These are phyloP conservation scores for Phyllopteryx taeniolatus DNA, from an alignment of 2,113 vertebrate species.

Conservation along the genomic window DNA sequence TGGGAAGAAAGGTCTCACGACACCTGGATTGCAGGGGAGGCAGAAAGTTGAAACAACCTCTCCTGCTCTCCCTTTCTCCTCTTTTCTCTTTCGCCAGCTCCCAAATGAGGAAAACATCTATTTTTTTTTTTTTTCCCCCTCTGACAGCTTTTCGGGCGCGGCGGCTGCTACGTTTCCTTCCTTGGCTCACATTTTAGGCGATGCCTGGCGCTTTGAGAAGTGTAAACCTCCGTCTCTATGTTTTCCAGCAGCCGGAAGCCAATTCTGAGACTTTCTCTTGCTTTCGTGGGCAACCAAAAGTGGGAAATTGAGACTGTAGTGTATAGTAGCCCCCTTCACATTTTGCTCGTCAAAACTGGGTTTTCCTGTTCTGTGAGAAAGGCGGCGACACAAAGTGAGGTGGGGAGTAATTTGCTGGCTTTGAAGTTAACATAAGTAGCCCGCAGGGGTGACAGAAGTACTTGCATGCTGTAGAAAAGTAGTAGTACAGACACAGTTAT, in stretches of 20 bases:
- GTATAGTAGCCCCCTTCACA: neutral
- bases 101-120: slow-evolving; percentile 81
- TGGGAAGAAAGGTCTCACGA: slow-evolving; percentile 44
- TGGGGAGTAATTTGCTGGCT: too few relatives aligned
- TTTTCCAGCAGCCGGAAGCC: slow-evolving; percentile 86
- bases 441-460: too few relatives aligned
- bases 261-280: slow-evolving; percentile 67
- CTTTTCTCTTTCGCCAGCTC: slow-evolving; percentile 27
- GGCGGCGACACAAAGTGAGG: too few relatives aligned
- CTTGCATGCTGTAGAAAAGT: too few relatives aligned
- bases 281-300: neutral
- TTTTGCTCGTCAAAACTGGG: neutral
- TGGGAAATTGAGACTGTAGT: neutral
- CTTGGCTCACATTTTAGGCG: slow-evolving; percentile 85
- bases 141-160: slow-evolving; percentile 41
- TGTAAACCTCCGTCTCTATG: slow-evolving; percentile 93
- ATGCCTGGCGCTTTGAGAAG: slow-evolving; percentile 87
- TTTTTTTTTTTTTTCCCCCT: slow-evolving; percentile 16
- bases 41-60: slow-evolving; percentile 38
- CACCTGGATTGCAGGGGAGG: slow-evolving; percentile 67
- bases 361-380: too few relatives aligned
- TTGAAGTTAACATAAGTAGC: too few relatives aligned
- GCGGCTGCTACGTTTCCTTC: slow-evolving; percentile 81
- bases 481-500: too few relatives aligned
- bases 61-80: slow-evolving; percentile 4